Evolutionary conservation across 2,797 vertebrate species (phyloP), one percentile per base, ranked within the genome.

Genomic region (Siniperca obscura): DNA sequence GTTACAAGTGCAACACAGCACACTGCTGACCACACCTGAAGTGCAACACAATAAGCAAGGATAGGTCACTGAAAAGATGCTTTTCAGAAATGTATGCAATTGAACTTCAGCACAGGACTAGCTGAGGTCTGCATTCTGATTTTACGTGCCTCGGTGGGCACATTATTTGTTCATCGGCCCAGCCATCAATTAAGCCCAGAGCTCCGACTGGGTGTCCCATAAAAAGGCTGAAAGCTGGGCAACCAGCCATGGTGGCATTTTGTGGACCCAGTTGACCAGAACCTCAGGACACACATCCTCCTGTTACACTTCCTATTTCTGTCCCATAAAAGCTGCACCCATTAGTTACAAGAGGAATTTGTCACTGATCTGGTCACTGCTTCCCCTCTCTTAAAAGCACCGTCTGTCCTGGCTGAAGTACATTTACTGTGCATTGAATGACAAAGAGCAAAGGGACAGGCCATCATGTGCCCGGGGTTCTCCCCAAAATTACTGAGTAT

Each of bases 241-340:
- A 78, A 60, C 10, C 22, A 7, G 90, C 91, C 90, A 91, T 14
- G 5, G 70, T 78, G 82, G 77, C 85, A 91, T 92, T 93, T 86
- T 90, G 85, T 81, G 81, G 88, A 88, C 60, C 82, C 81, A 82
- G 82, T 80, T 88, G 81, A 93, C 88, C 89, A 89, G 86, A 93
- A 91, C 87, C 27, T 75, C 17, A 50, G 84, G 88, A 91, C 85
- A 87, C 86, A 74, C 66, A 86, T 84, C 79, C 88, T 90, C 83
- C 81, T 36, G 73, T 87, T 92, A 83, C 84, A 91, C 87, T 92
- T 94, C 87, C 90, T 84, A 90, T 93, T 92, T 92, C 81, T 88
- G 88, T 89, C 87, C 76, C 62, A 86, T 84, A 80, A 87, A 90
- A 67, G 48, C 73, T 19, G 44, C 50, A 21, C 9, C 79, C 65